Base-by-base conservation (phyloP, 2,888 invertebrate species). In the Drosophila birchii region DNA sequence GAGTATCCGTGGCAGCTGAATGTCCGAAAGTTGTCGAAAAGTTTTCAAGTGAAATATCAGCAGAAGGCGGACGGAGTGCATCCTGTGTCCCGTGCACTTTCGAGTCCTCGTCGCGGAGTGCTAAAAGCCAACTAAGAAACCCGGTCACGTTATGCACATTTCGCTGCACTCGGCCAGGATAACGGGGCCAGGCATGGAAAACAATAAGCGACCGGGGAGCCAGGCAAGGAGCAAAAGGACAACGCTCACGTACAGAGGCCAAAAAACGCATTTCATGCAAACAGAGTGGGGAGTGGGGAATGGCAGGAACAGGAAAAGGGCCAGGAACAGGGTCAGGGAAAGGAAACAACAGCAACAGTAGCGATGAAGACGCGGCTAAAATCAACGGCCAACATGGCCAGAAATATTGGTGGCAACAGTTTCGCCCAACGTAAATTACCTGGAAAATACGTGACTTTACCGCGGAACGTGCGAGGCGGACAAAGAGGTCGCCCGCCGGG, bases 371-470 rank as follows among this genome's bases (percentile, higher is more conserved):
- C 64, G 68, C 29, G 67, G 62, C 77, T 77, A 76, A 79, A 79
- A 83, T 82, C 79, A 74, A 72, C 77, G 75, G 72, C 64, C 76
- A 83, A 76, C 72, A 69, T 69, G 72, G 80, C 68, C 81, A 84
- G 77, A 87, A 89, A 88, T 89, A 89, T 85, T 85, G 84, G 81
- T 86, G 86, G 90, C 90, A 86, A 86, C 88, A 90, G 90, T 86
- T 86, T 88, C 80, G 88, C 79, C 79, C 81, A 88, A 90, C 91
- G 91, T 91, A 91, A 91, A 91, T 91, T 91, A 91, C 91, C 90
- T 91, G 90, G 90, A 91, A 91, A 90, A 86, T 90, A 91, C 91
- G 91, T 91, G 91, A 91, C 91, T 90, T 83, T 77, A 75, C 66
- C 78, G 75, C 74, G 81, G 67, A 78, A 85, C 87, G 87, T 81